Evolutionary conservation across 1,140 invertebrate species (phyloP).

Genomic region (Watersipora subatra): DNA sequence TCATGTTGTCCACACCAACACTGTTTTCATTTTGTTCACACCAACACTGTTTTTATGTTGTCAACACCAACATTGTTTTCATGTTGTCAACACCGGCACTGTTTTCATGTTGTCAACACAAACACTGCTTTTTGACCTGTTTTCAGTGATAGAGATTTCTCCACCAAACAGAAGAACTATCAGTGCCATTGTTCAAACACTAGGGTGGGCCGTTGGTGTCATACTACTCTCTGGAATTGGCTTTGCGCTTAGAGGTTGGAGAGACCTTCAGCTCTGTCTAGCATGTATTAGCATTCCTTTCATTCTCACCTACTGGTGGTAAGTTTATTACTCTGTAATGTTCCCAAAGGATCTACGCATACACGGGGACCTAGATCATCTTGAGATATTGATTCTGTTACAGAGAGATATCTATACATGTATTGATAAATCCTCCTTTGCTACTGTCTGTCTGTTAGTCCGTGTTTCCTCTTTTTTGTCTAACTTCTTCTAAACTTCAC

Average conservation of each 20-base stretch:
- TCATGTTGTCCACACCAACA: too few relatives aligned
- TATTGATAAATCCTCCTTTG: too few relatives aligned
- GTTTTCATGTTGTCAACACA: not conserved
- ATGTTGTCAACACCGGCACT: not conserved
- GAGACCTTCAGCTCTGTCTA: slow-evolving; percentile 54
- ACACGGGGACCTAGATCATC: not conserved
- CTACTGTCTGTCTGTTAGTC: too few relatives aligned
- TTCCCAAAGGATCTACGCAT: too few relatives aligned
- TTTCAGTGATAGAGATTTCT: not conserved
- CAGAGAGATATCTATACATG: too few relatives aligned
- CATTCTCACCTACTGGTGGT: slow-evolving; percentile 44
- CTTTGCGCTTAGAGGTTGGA: slow-evolving; percentile 57
- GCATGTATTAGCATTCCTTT: slow-evolving; percentile 52
- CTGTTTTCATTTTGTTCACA: too few relatives aligned
- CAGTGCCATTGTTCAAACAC: not conserved
- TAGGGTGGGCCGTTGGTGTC: slow-evolving; percentile 53
- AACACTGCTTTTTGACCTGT: not conserved
- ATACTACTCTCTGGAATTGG: slow-evolving; percentile 56
- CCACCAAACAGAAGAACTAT: not conserved
- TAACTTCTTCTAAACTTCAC: too few relatives aligned
- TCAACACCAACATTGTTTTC: too few relatives aligned
- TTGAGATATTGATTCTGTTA: too few relatives aligned
- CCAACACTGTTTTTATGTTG: too few relatives aligned
- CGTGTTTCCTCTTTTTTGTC: too few relatives aligned
- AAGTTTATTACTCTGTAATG: not conserved